A percentile compares a stretch with the other conserved stretches of the same genome.
phyloP scores from a whole-genome alignment of 2,888 invertebrate genomes.

The Polydrusus cervinus region DNA sequence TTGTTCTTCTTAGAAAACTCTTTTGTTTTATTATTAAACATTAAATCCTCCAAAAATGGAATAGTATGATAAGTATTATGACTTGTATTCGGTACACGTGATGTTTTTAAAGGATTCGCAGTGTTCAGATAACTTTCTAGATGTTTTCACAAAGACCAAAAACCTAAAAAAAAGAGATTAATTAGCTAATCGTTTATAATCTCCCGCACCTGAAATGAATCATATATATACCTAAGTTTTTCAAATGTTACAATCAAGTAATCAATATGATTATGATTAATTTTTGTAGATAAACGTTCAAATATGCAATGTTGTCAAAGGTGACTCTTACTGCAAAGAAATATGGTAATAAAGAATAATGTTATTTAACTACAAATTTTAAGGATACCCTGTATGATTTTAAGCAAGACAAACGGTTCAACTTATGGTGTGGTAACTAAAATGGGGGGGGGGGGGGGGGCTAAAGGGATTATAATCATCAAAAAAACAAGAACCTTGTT shows the following conservation, averaged over 20 bases:
- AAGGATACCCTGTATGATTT: too few species aligned
- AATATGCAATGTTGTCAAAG: slow-evolving; percentile 23
- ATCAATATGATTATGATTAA: slow-evolving; percentile 29
- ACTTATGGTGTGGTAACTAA: too few species aligned
- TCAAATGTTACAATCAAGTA: slow-evolving; percentile 28
- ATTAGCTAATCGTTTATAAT: slow-evolving; percentile 27
- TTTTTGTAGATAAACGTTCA: slow-evolving; percentile 34
- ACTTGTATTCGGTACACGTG: neutral
- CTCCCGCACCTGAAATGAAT: slow-evolving; percentile 28
- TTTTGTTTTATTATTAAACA: neutral
- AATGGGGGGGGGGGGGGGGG: too few species aligned
- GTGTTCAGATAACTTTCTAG: neutral
- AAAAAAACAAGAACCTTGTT: too few species aligned
- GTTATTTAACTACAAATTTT: too few species aligned
- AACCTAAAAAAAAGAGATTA: neutral
- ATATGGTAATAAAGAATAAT: too few species aligned
- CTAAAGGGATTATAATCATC: too few species aligned
- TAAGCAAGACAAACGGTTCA: too few species aligned
- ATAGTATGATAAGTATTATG: neutral
- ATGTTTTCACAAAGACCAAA: slow-evolving; percentile 9
- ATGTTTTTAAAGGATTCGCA: neutral
- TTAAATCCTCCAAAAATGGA: neutral
- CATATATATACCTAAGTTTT: slow-evolving; percentile 20
- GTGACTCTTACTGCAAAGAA: neutral
- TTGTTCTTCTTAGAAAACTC: slow-evolving; percentile 1